Evolutionary conservation across 2,113 vertebrate species (phyloP).

Genomic region (Protobothrops mucrosquamatus): DNA sequence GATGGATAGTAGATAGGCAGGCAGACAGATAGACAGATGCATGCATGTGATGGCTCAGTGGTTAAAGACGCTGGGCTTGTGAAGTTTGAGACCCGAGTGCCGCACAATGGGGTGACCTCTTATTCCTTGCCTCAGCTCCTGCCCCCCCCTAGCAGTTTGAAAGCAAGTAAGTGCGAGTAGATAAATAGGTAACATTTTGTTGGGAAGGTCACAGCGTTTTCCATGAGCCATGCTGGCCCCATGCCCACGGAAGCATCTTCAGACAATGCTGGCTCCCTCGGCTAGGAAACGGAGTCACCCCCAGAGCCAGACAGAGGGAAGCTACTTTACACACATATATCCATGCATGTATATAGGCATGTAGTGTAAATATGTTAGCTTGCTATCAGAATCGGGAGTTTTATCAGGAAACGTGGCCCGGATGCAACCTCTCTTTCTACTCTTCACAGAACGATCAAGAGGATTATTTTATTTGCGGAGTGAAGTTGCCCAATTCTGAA

Average conservation of each 20-base stretch:
- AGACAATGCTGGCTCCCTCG: not conserved
- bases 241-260: too few relatives aligned
- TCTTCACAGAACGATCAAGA: slow-evolving; percentile 86
- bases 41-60: too few relatives aligned
- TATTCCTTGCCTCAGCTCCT: not conserved
- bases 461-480: slow-evolving; percentile 95
- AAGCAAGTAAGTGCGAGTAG: not conserved
- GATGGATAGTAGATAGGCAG: too few relatives aligned
- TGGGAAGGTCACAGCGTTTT: not conserved
- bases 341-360: rapidly evolving
- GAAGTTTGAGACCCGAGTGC: too few relatives aligned
- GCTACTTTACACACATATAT: not conserved
- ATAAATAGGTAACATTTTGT: not conserved
- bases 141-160: not conserved
- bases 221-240: not conserved
- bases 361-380: not conserved
- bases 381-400: not conserved
- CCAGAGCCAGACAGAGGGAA: not conserved
- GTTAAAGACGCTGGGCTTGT: too few relatives aligned
- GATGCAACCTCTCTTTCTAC: slow-evolving; percentile 36
- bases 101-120: not conserved
- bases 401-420: not conserved
- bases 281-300: too few relatives aligned
- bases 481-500: slow-evolving; percentile 98
- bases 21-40: too few relatives aligned